Percentiles rank a stretch among this genome's conserved stretches.
These are phyloP conservation scores for Anguilla marmorata DNA, from an alignment of 2,797 vertebrate genomes.

Conservation along the genomic window DNA sequence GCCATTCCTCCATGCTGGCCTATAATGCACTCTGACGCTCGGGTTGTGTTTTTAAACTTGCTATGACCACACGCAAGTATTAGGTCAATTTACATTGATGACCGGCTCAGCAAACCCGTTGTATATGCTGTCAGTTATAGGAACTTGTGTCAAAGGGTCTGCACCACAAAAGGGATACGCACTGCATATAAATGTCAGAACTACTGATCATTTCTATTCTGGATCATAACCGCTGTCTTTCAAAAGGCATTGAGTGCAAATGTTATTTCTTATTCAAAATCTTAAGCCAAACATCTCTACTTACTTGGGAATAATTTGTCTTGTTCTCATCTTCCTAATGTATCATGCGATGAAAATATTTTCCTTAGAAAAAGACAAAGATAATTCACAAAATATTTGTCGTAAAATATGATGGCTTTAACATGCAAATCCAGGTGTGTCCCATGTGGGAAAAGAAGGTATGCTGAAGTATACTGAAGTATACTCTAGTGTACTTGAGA, in stretches of 20 bases:
- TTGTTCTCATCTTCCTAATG: not conserved
- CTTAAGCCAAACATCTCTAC: not conserved
- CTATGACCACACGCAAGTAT: not conserved
- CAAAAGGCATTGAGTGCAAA: not conserved
- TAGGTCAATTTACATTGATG: slow-evolving; percentile 1
- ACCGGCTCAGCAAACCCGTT: slow-evolving; percentile 6
- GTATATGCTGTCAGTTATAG: not conserved
- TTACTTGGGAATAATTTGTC: not conserved
- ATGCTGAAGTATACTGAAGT: no score
- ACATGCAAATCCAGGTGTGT: not conserved
- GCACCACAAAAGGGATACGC: not conserved
- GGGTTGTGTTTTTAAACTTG: slow-evolving; percentile 5
- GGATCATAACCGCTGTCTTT: not conserved
- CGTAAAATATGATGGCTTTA: not conserved
- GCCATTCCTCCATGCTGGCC: not conserved
- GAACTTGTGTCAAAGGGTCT: not conserved
- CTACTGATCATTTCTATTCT: not conserved
- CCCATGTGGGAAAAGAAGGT: no score
- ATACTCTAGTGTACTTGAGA: not conserved
- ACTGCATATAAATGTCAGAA: not conserved
- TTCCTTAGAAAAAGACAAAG: no score
- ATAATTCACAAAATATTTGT: not conserved
- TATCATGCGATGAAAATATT: not conserved
- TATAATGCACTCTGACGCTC: slow-evolving; percentile 3
- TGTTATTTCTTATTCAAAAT: not conserved